Evolutionary conservation across 2,888 invertebrate genomes (phyloP), one percentile per base, ranked within the genome.

Genomic region (Liposcelis brunnea): DNA sequence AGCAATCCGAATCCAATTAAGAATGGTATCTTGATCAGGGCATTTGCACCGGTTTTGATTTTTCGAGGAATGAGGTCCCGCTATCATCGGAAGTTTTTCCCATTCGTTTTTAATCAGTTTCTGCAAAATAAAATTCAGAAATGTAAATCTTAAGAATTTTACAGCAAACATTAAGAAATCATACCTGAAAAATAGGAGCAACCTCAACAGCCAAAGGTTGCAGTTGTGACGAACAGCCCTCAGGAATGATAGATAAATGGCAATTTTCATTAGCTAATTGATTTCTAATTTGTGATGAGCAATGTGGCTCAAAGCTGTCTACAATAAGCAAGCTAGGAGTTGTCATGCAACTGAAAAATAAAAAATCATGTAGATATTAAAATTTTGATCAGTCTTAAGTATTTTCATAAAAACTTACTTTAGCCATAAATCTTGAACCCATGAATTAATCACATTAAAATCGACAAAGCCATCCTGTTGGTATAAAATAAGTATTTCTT

Each of bases 211-310:
- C 40, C 6, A 16, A 18, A 18, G 40, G 40, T 19, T 18, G 40
- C 12, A 40, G 40, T 19, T 40, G 40, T 10, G 21, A 16, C 15
- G 40, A 16, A 21, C 40, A 40, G 11, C 40, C 40, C 7, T 16
- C 19, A n/a, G 40, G 40, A n/a, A 40, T 40, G 19, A 40, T 19
- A 11, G 40, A 16, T n/a, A 40, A 21, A 19, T 16, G 18, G 40
- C 40, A 40, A 5, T 19, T 6, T 14, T 21, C 40, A 8, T 16
- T 21, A 7, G 40, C 15, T 21, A 40, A 40, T n/a, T 18, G 19
- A 16, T 40, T 21, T 40, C 11, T 21, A 7, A 40, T 7, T n/a
- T n/a, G 15, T 16, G 16, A 5, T 10, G 16, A n/a, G 11, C n/a
- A 19, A 11, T 40, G 40, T 6, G 40, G 40, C 16, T 16, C 21